Base-by-base conservation (phyloP, 2,888 invertebrate genomes). In the Meliscaeva auricollis region DNA sequence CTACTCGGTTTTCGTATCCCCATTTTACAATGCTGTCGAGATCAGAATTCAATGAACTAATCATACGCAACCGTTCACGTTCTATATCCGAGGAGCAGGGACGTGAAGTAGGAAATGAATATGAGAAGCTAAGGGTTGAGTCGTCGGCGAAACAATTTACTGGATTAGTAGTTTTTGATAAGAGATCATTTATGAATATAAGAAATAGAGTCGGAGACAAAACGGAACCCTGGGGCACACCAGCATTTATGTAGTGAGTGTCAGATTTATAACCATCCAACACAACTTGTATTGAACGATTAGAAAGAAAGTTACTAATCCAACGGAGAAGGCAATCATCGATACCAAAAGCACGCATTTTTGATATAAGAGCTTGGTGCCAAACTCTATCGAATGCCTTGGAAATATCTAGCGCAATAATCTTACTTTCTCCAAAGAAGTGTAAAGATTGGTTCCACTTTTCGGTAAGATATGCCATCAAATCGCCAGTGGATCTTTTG, bases 121-220 rank as follows among this genome's bases (percentile, higher is more conserved):
- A 13, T 38, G 13, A 38, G 13, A 38, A 38, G 38, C 38, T 38
- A 5, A 38, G 38, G 38, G 13, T 38, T 38, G 13, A 38, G 60
- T 62, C 60, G 17, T 46, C 64, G n/a, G 64, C 46, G 46, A 41
- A 62, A 20, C 38, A 41, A 35, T 62, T 35, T 17, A 62, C 26
- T 13, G 64, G 64, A 64, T 22, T 64, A 64, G 64, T 20, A 64
- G 22, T 46, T 41, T 17, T 26, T 22, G 64, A 46, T 46, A 64
- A 64, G 64, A 64, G 64, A 46, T 64, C 64, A 26, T 64, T 64
- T 46, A 62, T 64, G 22, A 64, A 64, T 41, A 46, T 46, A 11
- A 44, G 64, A 26, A 64, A 64, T 22, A 64, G 64, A 17, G 64
- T 46, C 46, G 64, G 64, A 46, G 64, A 64, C 64, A 26, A 46